These are phyloP conservation scores for Neotoxoptera formosana DNA, from an alignment of 1,140 invertebrate species.

Conservation along the genomic window DNA sequence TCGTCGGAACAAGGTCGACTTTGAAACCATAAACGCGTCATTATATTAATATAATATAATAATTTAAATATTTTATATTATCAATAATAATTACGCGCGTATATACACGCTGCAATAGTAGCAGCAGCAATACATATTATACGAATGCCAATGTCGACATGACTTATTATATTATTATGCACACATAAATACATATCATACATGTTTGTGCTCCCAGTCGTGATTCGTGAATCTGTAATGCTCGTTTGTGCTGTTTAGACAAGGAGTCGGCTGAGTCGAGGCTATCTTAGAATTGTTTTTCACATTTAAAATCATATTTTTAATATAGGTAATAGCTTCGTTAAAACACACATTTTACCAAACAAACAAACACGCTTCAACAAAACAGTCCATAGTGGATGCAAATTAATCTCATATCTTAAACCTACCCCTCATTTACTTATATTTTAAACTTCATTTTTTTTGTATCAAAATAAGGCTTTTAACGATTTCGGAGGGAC, in stretches of 20 bases:
- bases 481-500: too few species aligned
- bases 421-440: not conserved
- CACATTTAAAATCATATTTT: not conserved
- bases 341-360: not conserved
- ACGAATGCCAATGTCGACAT: not conserved
- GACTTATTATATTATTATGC: not conserved
- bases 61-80: too few species aligned
- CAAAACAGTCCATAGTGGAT: not conserved
- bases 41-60: constrained; percentile 4
- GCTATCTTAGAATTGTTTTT: not conserved
- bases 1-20: not conserved
- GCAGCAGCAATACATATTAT: too few species aligned
- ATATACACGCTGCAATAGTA: not conserved
- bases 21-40: not conserved
- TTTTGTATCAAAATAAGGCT: too few species aligned
- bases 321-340: not conserved
- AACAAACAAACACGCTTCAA: not conserved
- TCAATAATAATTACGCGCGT: not conserved
- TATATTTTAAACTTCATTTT: not conserved
- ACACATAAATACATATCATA: not conserved
- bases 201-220: not conserved
- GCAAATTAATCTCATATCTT: not conserved
- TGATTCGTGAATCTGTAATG: not conserved
- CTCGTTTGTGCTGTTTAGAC: not conserved
- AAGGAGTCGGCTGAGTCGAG: too few species aligned